These are phyloP conservation scores for Microtus pennsylvanicus DNA, from an alignment of 2,113 vertebrate species.

Conservation along the genomic window DNA sequence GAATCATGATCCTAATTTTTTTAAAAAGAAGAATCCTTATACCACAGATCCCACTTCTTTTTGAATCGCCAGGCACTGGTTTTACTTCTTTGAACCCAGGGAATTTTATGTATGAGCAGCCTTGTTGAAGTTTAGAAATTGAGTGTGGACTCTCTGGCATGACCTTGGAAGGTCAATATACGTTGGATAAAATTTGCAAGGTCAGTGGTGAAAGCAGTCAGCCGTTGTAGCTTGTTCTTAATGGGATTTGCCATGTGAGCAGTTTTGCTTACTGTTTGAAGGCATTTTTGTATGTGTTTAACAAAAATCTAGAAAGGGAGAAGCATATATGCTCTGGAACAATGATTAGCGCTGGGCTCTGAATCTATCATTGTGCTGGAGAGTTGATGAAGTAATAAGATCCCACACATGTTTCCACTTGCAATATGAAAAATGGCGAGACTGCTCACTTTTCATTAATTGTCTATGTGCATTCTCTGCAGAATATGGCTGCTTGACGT, in stretches of 20 bases:
- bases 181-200: conserved; percentile 74
- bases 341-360: conserved; percentile 28
- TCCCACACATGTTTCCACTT: conserved; percentile 64
- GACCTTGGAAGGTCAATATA: conserved; percentile 51
- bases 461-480: conserved; percentile 52
- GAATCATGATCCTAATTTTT: conserved; percentile 81
- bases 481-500: conserved; percentile 33
- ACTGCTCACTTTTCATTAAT: conserved; percentile 65
- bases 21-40: conserved; percentile 60
- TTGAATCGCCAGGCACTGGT: conserved; percentile 65
- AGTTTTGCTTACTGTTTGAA: conserved; percentile 9
- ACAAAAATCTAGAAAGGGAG: conserved; percentile 64
- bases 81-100: conserved; percentile 70
- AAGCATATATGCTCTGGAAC: conserved; percentile 16
- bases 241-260: conserved; percentile 43
- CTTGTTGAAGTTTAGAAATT: conserved; percentile 65
- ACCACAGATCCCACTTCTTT: conserved; percentile 66
- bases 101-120: conserved; percentile 80
- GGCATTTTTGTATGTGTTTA: conserved; percentile 52
- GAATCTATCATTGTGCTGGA: conserved; percentile 43
- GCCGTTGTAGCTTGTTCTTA: conserved; percentile 52
- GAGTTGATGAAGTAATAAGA: conserved; percentile 73
- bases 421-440: conserved; percentile 69
- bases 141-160: conserved; percentile 22
- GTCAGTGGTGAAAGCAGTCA: conserved; percentile 77